Evolutionary conservation across 2,113 vertebrate genomes (phyloP).

Genomic region (Phalacrocorax pelagicus): DNA sequence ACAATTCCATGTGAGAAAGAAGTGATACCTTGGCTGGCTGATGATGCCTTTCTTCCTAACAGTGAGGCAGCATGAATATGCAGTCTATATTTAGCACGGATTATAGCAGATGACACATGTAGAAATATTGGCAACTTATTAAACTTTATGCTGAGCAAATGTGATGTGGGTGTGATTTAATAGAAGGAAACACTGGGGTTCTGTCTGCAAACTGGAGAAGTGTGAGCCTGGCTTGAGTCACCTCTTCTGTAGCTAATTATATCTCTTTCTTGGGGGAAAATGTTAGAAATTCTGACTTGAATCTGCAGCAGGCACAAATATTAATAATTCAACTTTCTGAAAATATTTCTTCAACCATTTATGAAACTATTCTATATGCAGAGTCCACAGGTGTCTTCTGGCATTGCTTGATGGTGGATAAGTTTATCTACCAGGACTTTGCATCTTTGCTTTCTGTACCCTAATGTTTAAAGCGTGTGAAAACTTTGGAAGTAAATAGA

Average conservation of each 20-base stretch:
- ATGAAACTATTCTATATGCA: not conserved
- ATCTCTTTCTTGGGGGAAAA: not conserved
- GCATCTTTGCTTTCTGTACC: not conserved
- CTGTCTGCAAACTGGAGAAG: not conserved
- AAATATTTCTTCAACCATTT: not conserved
- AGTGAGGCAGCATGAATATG: not conserved
- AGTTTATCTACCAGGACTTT: not conserved
- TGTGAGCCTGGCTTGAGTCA: not conserved
- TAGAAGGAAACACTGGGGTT: not conserved
- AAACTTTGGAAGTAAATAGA: not conserved
- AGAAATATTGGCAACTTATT: not conserved
- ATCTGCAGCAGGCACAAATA: not conserved
- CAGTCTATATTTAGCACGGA: not conserved
- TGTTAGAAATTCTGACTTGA: not conserved
- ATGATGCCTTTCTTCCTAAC: not conserved
- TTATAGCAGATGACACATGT: not conserved
- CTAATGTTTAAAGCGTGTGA: not conserved
- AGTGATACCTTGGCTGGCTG: not conserved
- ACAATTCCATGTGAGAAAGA: not conserved
- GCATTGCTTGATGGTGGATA: rapidly evolving
- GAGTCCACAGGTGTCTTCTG: not conserved
- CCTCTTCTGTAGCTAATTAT: not conserved
- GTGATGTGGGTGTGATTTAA: not conserved
- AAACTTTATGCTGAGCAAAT: not conserved
- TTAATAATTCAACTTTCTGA: not conserved